Evolutionary conservation across 2,113 vertebrate genomes (phyloP), one percentile per base, ranked within the genome.

Genomic region (Probosciger aterrimus): DNA sequence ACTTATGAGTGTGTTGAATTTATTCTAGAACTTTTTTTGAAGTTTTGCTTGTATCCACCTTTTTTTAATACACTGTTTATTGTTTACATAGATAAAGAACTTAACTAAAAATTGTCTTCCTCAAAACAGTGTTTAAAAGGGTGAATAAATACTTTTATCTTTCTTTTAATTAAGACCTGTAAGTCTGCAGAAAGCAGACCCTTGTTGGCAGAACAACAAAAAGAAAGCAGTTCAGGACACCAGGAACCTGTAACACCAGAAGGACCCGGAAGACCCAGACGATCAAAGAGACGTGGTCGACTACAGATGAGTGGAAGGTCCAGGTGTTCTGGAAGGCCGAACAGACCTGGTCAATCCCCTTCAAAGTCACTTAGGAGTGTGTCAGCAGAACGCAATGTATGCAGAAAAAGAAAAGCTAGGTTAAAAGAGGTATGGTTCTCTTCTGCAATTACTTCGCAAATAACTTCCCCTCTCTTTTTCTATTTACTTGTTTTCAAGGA

Each of bases 341-440:
- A 97, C 39, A 91, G 97, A 78, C 97, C 96, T 11, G 95, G 96
- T 91, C 75, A 15, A 59, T 98, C 97, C 41, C 98, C 96, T 30
- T 98, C 97, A 18, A 67, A 98, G 96, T 89, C 92, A 33, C 90
- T 96, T 39, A 65, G 96, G 86, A 92, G 74, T 49, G 94, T 87
- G 25, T 97, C 97, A 6, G 43, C 96, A 52, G 98, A 98, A 57
- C 98, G 97, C 83, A 98, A 96, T 47, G 74, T 85, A 33, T 97
- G 98, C 75, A 97, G 97, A 95, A 59, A n/a, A 59, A 98, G 98
- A 90, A 98, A 98, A 95, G 98, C 98, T 71, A 95, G 95, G 57
- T 98, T 99, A 77, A 97, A 97, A 96, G 98, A 99, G 98, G 99
- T 99, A 96, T 30, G 82, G 73, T 77, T 96, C 39, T 53, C 76